These are phyloP conservation scores for Zosterops hypoxanthus DNA, from an alignment of 2,113 vertebrate species.

Conservation along the genomic window DNA sequence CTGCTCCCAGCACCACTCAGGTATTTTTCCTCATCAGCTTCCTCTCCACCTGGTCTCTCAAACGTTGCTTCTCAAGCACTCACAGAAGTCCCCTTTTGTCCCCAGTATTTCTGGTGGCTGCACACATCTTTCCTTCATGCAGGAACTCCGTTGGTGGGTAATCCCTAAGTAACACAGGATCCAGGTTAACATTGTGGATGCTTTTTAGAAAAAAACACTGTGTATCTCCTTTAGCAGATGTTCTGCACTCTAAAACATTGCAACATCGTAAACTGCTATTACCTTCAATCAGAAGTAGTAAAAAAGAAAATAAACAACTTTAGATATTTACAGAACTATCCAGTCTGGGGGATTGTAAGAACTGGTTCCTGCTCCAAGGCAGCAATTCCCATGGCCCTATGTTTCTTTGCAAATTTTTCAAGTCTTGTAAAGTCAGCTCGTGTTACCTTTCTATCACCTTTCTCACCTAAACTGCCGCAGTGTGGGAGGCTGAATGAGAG, in stretches of 20 bases:
- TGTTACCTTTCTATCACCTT: not conserved
- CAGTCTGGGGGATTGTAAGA: fast-evolving
- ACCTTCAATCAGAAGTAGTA: not conserved
- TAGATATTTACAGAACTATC: not conserved
- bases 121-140: not conserved
- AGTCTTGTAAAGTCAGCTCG: not conserved
- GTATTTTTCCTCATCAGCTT: not conserved
- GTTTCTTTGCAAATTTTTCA: not conserved
- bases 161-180: not conserved
- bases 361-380: not conserved
- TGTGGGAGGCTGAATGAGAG: too few relatives aligned
- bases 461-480: not conserved
- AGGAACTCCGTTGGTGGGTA: not conserved
- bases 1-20: not conserved
- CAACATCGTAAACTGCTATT: not conserved
- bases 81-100: not conserved
- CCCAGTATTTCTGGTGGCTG: not conserved
- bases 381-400: not conserved
- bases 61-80: not conserved
- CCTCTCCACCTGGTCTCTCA: not conserved
- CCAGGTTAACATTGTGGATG: not conserved
- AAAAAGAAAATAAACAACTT: not conserved
- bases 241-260: not conserved
- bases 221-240: not conserved
- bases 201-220: not conserved